Conservation (phyloP, 2,797 vertebrate species). For the Gadopsis marmoratus region DNA sequence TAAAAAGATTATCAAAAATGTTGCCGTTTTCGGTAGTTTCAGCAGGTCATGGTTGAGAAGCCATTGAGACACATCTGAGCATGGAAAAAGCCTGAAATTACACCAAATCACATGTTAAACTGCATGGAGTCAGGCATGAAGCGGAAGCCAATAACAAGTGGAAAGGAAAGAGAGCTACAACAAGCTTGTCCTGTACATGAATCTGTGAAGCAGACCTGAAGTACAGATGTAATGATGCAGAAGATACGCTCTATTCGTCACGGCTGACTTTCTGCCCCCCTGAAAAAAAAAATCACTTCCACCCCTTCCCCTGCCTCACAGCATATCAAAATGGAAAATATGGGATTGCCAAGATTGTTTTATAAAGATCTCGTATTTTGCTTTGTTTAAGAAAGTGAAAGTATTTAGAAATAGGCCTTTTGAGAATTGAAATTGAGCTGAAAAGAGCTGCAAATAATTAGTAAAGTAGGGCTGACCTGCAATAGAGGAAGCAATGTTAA, state of each 20-base stretch:
- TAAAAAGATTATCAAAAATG: neutral
- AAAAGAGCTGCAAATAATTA: conserved; percentile 54
- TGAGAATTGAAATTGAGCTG: conserved; percentile 42
- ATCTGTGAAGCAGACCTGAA: conserved; percentile 70
- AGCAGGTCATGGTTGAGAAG: conserved; percentile 8
- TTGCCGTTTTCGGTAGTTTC: neutral
- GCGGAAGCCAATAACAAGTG: conserved; percentile 37
- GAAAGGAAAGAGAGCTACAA: conserved; percentile 38
- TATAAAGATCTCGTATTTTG: conserved; percentile 11
- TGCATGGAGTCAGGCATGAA: conserved; percentile 47
- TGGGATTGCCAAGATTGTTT: conserved; percentile 23
- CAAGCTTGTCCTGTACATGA: conserved; percentile 57
- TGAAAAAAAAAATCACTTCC: conserved; percentile 15
- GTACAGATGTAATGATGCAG: conserved; percentile 72
- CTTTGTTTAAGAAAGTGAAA: conserved; percentile 22
- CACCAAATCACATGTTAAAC: conserved; percentile 45
- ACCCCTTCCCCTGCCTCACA: conserved; percentile 18
- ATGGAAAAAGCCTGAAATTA: conserved; percentile 47
- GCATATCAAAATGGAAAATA: conserved; percentile 29
- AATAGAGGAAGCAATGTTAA: conserved; percentile 60
- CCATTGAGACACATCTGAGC: conserved; percentile 22
- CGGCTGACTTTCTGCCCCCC: conserved; percentile 61
- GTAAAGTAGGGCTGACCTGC: conserved; percentile 41
- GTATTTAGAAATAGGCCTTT: conserved; percentile 37
- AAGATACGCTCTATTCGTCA: conserved; percentile 61